Evolutionary conservation across 2,888 invertebrate species (phyloP).

Genomic region (Bimastos eiseni): DNA sequence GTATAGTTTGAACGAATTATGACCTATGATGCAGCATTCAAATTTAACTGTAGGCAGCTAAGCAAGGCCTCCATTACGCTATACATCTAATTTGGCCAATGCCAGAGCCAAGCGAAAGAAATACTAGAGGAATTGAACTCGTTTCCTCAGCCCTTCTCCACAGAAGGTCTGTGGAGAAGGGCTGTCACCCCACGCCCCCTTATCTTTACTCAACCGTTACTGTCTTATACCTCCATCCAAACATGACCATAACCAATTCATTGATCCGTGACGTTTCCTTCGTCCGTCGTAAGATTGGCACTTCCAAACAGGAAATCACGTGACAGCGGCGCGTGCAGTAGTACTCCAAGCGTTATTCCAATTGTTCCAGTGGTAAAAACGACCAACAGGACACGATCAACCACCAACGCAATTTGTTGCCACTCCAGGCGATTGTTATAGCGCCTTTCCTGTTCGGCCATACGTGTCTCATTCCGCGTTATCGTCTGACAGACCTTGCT

Average conservation of each 20-base stretch:
- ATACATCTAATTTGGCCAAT: too few relatives aligned
- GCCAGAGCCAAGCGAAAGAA: too few relatives aligned
- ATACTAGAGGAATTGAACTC: too few relatives aligned
- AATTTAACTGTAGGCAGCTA: too few relatives aligned
- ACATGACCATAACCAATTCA: not conserved
- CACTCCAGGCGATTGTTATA: slow-evolving; percentile 82
- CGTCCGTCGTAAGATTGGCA: not conserved
- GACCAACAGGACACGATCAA: slow-evolving; percentile 69
- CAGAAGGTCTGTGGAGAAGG: too few relatives aligned
- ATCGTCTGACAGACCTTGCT: slow-evolving; percentile 13
- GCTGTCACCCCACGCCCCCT: too few relatives aligned
- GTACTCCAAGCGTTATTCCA: slow-evolving; percentile 62
- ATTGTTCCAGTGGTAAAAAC: slow-evolving; percentile 65
- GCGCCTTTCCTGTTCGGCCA: slow-evolving; percentile 70
- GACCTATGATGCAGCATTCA: too few relatives aligned
- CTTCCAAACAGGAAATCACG: slow-evolving; percentile 30
- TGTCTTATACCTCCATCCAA: too few relatives aligned
- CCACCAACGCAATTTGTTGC: slow-evolving; percentile 74
- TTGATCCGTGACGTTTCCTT: not conserved
- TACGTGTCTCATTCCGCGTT: not conserved
- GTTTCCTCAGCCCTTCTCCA: too few relatives aligned
- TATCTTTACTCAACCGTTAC: too few relatives aligned
- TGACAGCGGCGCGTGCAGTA: slow-evolving; percentile 61
- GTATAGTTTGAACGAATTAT: too few relatives aligned
- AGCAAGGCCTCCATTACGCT: too few relatives aligned